Base-by-base conservation (phyloP, 2,888 invertebrate species). In the Idaea dimidiata region DNA sequence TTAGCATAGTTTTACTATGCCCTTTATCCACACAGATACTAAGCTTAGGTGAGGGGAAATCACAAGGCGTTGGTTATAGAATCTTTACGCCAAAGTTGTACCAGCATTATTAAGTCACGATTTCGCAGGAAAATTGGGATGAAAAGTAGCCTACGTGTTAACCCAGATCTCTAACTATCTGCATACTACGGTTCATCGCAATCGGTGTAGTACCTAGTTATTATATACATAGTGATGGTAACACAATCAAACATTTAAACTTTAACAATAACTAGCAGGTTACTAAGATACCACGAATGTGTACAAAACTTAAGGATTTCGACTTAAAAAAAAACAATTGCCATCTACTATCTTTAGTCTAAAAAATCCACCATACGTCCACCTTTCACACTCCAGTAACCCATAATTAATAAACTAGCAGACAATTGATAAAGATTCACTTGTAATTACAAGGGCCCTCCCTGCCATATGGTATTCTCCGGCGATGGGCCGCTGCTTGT, bases 381-480 rank as follows among this genome's bases (percentile, higher is more conserved):
- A 81, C 75, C 86, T 87, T 89, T 85, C 83, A 86, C 84, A 87
- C 81, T 76, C 77, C 89, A 84, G 75, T 79, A 86, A 86, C 73
- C 79, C 72, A 73, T 80, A 78, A 77, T 80, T 76, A 70, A 65
- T 66, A 70, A 72, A 75, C 73, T 71, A 75, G 74, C 75, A 70
- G 71, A 82, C 80, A 80, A 81, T 77, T 78, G 72, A 62, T 79
- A 79, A 81, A 80, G 75, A 79, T 80, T 77, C 77, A 80, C 81
- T 84, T 79, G 83, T 86, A 86, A 86, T 87, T 85, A 86, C 78
- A 77, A 80, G 78, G n/a, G 82, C 85, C 83, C 81, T 77, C 78
- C 78, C 75, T 14, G 84, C 89, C 91, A 91, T 91, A 91, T 91
- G 91, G 90, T 86, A 84, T 81, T 18, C 17, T 17, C 55, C 55